Evolutionary conservation across 2,888 invertebrate genomes (phyloP).

Genomic region (Caenorhabditis zanzibari): DNA sequence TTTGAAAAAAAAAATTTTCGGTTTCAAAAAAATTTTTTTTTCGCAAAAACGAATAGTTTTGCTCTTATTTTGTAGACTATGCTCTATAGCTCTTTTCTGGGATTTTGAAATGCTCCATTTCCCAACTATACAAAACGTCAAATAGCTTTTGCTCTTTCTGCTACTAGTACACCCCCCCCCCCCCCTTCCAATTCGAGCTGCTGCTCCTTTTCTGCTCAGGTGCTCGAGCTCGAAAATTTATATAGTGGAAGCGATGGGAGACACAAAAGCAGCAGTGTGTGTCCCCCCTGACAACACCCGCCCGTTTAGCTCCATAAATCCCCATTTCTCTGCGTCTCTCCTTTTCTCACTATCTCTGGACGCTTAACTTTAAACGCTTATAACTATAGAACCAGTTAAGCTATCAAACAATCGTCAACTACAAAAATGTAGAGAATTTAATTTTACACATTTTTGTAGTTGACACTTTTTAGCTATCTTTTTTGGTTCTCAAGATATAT

Average conservation of each 20-base stretch:
- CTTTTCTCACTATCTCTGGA: not conserved
- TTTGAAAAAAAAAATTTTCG: too few relatives aligned
- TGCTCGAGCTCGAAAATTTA: not conserved
- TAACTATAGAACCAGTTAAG: not conserved
- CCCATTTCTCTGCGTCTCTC: slow-evolving; percentile 11
- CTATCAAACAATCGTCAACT: too few relatives aligned
- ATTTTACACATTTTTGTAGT: too few relatives aligned
- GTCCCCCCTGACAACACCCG: slow-evolving; percentile 7
- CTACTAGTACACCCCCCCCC: not conserved
- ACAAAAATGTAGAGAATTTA: too few relatives aligned
- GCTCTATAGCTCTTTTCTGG: too few relatives aligned
- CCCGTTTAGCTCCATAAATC: slow-evolving; percentile 8
- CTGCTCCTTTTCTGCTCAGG: slow-evolving; percentile 14
- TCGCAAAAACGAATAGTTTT: too few relatives aligned
- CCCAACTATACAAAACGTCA: slow-evolving; percentile 5
- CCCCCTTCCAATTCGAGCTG: slow-evolving; percentile 3
- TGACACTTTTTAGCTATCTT: too few relatives aligned
- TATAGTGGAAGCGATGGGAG: not conserved
- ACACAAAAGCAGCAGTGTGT: not conserved
- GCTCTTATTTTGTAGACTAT: too few relatives aligned
- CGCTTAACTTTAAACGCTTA: not conserved
- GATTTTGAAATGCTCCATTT: not conserved
- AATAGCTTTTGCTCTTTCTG: not conserved
- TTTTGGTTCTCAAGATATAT: too few relatives aligned
- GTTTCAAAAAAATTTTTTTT: too few relatives aligned